Conservation (phyloP, 2,888 invertebrate species). For the Laothoe populi region DNA sequence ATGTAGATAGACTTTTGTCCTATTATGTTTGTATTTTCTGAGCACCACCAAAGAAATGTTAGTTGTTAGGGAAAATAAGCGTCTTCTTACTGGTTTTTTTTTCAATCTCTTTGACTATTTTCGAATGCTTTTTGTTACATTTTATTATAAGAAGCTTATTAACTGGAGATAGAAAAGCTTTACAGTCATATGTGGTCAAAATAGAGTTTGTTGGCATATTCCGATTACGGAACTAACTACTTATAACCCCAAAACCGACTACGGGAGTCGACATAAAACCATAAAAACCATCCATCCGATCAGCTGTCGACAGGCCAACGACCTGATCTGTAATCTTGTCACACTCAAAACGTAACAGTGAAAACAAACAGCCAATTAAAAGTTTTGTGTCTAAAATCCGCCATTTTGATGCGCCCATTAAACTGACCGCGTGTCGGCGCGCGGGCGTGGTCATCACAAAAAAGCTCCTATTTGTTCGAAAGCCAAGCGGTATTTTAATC, state of each 20-base stretch:
- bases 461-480: constrained; percentile 51
- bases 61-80: constrained; percentile 14
- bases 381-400: constrained; percentile 18
- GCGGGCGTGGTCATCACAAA: constrained; percentile 33
- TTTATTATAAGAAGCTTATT: background rate
- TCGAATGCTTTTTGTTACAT: background rate
- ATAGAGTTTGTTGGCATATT: background rate
- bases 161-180: background rate
- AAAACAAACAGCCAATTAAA: constrained; percentile 27
- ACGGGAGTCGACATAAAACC: background rate
- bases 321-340: constrained; percentile 16
- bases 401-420: constrained; percentile 25
- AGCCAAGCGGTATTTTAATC: constrained; percentile 51
- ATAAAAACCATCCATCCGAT: background rate
- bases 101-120: background rate
- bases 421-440: constrained; percentile 26
- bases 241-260: background rate
- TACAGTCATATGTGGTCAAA: too few relatives aligned
- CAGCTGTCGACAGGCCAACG: constrained; percentile 25
- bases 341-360: constrained; percentile 14
- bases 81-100: background rate
- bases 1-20: constrained; percentile 30
- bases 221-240: background rate
- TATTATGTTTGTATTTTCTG: constrained; percentile 26
- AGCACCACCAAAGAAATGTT: constrained; percentile 8